Evolutionary conservation across 1,140 invertebrate species (phyloP), one percentile per base, ranked within the genome.

Genomic region (Thrips palmi): DNA sequence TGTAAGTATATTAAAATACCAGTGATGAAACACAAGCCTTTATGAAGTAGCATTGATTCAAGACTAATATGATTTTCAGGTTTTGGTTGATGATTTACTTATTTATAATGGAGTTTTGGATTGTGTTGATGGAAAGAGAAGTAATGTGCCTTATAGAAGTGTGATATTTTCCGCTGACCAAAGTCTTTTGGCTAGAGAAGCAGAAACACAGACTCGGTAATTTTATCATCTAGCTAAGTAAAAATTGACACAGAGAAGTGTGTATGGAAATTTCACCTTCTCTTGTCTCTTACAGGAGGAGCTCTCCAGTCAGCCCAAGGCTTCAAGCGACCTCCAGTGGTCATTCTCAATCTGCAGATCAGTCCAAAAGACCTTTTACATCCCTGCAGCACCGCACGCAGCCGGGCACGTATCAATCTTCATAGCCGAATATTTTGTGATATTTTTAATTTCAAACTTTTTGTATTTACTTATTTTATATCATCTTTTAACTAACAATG

Each of bases 21-120:
- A 10, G 10, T 22, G 37, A 31, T 31, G 11, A 32, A 23, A n/a
- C 3, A 24, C 12, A 0, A 36, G n/a, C 11, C n/a, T n/a, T n/a
- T n/a, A n/a, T n/a, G 24, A 28, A 21, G 28, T 37, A 18, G 11
- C 20, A 15, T 29, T 39, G 31, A 43, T n/a, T 44, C 4, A 12
- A 38, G 19, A 21, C 27, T 15, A 39, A 21, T 35, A 46, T n/a
- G 40, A 41, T 31, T 49, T 54, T 18, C 42, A 75, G 72, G 67
- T 83, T 36, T 56, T 81, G 43, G 70, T 83, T 20, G 78, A 83
- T 54, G 77, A 82, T 52, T 55, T 82, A 24, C 50, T 83, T 29
- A 58, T 83, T n/a, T 80, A 76, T 49, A 80, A 79, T 55, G 76
- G 75, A 12, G 63, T 59, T 3, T 51, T 78, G 40, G 63, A 69